Base-by-base conservation (phyloP, 2,113 vertebrate species). In the Martes martes region DNA sequence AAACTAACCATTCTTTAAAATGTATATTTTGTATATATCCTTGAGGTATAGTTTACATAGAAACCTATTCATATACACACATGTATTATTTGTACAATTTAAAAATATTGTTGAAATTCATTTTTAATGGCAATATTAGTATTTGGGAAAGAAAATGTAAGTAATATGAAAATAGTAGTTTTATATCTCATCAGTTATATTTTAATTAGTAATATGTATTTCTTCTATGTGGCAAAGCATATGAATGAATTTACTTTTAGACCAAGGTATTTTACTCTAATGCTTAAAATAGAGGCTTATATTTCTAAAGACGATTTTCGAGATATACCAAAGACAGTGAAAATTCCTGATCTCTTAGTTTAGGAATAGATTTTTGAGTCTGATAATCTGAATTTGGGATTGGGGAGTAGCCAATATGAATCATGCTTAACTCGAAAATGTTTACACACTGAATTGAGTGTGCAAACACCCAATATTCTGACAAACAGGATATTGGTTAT, bases 21-120 rank as follows among this genome's bases (percentile, higher is more conserved):
- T 67, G 45, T 71, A 39, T 24, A 55, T n/a, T 36, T 36, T 36
- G 36, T 45, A 21, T 39, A 23, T 36, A 61, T 21, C 33, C 26
- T 92, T 8, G 23, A 94, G 88, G 21, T 91, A 47, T 69, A 86
- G 76, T 91, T 96, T 92, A 50, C 2, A 76, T n/a, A 7, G 0
- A 50, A 92, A 50, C 23, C 39, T 61, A 28, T 50, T 88, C 47
- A 65, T 86, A 65, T 52, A 52, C 15, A 59, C 11, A 57, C 9
- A 52, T 59, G 18, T 52, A 55, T 5, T 65, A 73, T 61, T 42
- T 4, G 16, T 18, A 55, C 15, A 55, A 55, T 73, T 94, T 61
- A 91, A 61, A 94, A 65, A 63, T 36, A 73, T 55, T 16, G 80
- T 76, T 69, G 59, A 89, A 94, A 94, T 83, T 89, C 11, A 96